Evolutionary conservation across 2,888 invertebrate species (phyloP), one percentile per base, ranked within the genome.

Genomic region (Oligia latruncula): DNA sequence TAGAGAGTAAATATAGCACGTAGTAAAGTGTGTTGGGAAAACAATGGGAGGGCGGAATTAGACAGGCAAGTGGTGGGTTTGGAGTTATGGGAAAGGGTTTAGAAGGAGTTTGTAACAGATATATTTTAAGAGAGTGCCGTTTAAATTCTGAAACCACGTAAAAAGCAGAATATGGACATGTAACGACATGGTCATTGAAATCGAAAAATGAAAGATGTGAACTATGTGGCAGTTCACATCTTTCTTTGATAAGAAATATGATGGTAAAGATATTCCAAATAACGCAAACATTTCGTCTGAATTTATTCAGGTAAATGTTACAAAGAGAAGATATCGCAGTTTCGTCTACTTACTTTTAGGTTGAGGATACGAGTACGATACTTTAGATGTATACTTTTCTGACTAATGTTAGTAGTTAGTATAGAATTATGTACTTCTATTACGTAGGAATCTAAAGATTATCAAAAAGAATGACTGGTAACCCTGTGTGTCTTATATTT

Each of bases 401-500:
- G 23, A 17, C 4, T 60, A 13, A 60, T 9, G 46, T 11, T 46
- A 46, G 46, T 43, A 43, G 46, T 46, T 46, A 46, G 46, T 46
- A 11, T 11, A 46, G 11, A 46, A 46, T 46, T 46, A 46, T 46
- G 23, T n/a, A 60, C 4, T 60, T 23, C 8, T 23, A 4, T 17
- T 23, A 35, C 23, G 8, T 8, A 60, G 17, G 4, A 65, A 65
- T n/a, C 1, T n/a, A 58, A 65, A 20, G 0, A 52, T 71, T 70
- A 60, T n/a, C 52, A 62, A 78, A 55, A 6, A 62, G 4, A 43
- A 6, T 23, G 67, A 13, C 73, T 82, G 87, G 66, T 81, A 88
- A 52, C 87, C 87, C 87, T 87, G 74, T 70, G 49, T 87, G 91
- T 87, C 92, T 94, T 93, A 94, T 94, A 93, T 94, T 94, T 93